Base-by-base conservation (phyloP, 2,797 vertebrate genomes). In the Antennarius maculatus region DNA sequence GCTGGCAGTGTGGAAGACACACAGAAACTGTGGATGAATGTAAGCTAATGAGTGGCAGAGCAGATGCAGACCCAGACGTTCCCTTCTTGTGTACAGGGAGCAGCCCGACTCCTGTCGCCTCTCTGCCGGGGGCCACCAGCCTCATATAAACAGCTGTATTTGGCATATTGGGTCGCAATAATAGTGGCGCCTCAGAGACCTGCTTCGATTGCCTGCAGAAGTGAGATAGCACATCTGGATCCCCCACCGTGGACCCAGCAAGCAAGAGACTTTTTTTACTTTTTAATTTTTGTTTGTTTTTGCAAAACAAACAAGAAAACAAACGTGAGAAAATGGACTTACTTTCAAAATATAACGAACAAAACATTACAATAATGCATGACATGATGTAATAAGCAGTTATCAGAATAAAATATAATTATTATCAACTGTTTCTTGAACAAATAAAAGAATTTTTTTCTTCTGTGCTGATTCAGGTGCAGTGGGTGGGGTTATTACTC, bases 61-160 rank as follows among this genome's bases (percentile, higher is more conserved):
- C 80, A 76, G 50, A 81, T 79, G 76, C 53, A 63, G 69, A 66
- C 37, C 62, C 46, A 84, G 69, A 70, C 71, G 39, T 63, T 61
- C 51, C 64, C 43, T 59, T 37, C 61, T 16, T 15, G 8, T 56
- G 48, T 67, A 46, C 70, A 16, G 54, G 42, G 47, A 39, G 60
- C 29, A 17, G 57, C 51, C 62, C 58, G 58, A 67, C 61, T 62
- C 66, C 62, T 34, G 52, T 66, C 69, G 64, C 71, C 76, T 47
- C 9, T 3, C 66, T 1, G 39, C 74, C 49, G 12, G 73, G 66
- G 74, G 67, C 71, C 55, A 54, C 65, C 43, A 66, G 76, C 15
- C 48, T 60, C 55, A 48, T 73, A 63, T 73, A 65, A 87, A 80
- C 84, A 85, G 84, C 74, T 76, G 80, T 61, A 77, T 77, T 76